Conservation (phyloP, 2,113 vertebrate species). For the Crotalus helleri region DNA sequence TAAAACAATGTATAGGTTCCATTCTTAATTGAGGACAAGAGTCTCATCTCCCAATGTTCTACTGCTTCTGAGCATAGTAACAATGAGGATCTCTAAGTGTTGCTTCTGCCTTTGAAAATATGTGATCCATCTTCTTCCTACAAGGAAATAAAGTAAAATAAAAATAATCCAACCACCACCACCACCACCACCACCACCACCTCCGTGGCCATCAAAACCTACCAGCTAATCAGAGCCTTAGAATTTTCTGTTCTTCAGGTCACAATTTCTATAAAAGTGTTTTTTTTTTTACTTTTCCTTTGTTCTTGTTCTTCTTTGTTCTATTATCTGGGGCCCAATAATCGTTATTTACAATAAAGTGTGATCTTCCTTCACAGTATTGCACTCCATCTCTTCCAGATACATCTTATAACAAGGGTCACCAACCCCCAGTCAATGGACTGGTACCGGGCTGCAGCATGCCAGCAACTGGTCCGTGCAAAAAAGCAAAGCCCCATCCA, state of each 20-base stretch:
- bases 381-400: background rate
- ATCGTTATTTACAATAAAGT: background rate
- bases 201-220: background rate
- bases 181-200: background rate
- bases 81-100: background rate
- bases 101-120: background rate
- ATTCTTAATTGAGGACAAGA: background rate
- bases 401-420: background rate
- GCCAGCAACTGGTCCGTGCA: too few relatives aligned
- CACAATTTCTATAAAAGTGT: background rate
- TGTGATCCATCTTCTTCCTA: background rate
- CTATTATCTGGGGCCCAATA: background rate
- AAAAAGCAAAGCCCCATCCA: too few relatives aligned
- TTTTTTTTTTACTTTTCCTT: background rate
- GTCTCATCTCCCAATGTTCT: background rate
- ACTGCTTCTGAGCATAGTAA: background rate
- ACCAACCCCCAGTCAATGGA: too few relatives aligned
- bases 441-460: too few relatives aligned
- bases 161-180: background rate
- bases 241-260: background rate
- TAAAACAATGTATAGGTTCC: background rate
- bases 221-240: background rate
- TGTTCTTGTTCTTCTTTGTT: background rate
- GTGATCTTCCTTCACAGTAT: background rate
- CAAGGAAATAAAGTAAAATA: background rate